A percentile compares a stretch with the other conserved stretches of the same genome.
Evolutionary conservation across 2,797 vertebrate species (phyloP).

Genomic region (Xyrichtys novacula): DNA sequence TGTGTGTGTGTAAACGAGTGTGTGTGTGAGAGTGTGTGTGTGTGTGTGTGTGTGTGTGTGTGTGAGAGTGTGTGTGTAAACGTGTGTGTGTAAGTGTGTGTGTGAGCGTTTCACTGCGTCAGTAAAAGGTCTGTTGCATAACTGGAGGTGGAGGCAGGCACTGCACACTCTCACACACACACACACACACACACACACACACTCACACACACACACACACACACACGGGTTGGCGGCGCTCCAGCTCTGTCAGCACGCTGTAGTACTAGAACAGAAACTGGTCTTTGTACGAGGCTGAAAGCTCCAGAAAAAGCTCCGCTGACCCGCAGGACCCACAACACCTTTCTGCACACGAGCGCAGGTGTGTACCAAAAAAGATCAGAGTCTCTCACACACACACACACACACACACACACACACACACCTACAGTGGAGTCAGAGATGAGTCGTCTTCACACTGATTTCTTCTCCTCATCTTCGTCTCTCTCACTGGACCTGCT

Average conservation of each 20-base stretch:
- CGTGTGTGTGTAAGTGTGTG: slow-evolving; percentile 14
- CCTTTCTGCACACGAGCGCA: neutral
- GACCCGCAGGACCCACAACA: neutral
- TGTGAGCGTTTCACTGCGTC: slow-evolving; percentile 42
- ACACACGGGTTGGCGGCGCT: neutral
- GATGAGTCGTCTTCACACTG: neutral
- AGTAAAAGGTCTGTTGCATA: slow-evolving; percentile 58
- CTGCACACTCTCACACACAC: slow-evolving; percentile 10
- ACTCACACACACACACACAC: neutral
- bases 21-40: slow-evolving; percentile 20
- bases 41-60: slow-evolving; percentile 23
- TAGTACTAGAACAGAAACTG: neutral
- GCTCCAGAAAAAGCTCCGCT: neutral
- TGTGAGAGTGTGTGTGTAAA: slow-evolving; percentile 9
- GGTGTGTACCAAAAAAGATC: neutral
- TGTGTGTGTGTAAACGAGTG: slow-evolving; percentile 1
- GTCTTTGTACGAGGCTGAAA: neutral
- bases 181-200: neutral
- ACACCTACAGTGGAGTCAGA: neutral
- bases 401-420: neutral
- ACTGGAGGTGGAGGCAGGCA: slow-evolving; percentile 37
- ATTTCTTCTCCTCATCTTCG: neutral
- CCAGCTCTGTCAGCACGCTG: slow-evolving; percentile 12
- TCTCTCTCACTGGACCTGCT: too few species aligned
- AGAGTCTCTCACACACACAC: neutral